Base-by-base conservation (phyloP, 2,113 vertebrate genomes). In the Puma concolor region DNA sequence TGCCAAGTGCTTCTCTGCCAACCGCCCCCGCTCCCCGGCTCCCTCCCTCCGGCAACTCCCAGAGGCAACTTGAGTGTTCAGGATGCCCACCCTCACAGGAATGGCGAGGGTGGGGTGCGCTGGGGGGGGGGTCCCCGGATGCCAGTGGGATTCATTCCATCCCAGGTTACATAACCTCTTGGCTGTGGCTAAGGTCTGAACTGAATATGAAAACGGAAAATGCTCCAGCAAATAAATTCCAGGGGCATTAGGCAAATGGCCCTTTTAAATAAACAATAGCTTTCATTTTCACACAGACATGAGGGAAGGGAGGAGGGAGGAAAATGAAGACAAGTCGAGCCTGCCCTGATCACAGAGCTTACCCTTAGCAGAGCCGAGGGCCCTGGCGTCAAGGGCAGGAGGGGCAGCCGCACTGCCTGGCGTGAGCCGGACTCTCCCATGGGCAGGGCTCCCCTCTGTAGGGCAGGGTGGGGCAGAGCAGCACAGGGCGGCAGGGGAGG, bases 211-310 rank as follows among this genome's bases (percentile, higher is more conserved):
- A 96, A 93, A 94, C 79, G 94, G 92, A 92, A 91, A 92, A 44
- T 12, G 81, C 80, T 98, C 98, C 97, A 98, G 95, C 94, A 85
- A 97, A 91, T 88, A 95, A 97, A 98, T 98, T 98, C 97, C 98
- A 98, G 97, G 97, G 81, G 29, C 97, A 94, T 98, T 98, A 98
- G 96, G 92, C 96, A 98, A 97, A 96, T 19, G 27, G 94, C 33
- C 90, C 88, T 95, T 96, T 96, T 57, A 94, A 97, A 95, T 88
- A 97, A 98, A 98, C 95, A 96, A 96, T 69, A 76, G 91, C 54
- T 98, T 98, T 97, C 71, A 0, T 79, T 96, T 97, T 96, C 97
- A 96, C 97, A 85, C 52, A 96, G 92, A 94, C 76, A 10, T 1
- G 60, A 97, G 77, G 52, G 74, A 81, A 95, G 38, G 54, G 71